Percentiles rank a stretch among this genome's conserved stretches.
Conservation (phyloP, 2,113 vertebrate genomes). For the Zosterops pallidus region DNA sequence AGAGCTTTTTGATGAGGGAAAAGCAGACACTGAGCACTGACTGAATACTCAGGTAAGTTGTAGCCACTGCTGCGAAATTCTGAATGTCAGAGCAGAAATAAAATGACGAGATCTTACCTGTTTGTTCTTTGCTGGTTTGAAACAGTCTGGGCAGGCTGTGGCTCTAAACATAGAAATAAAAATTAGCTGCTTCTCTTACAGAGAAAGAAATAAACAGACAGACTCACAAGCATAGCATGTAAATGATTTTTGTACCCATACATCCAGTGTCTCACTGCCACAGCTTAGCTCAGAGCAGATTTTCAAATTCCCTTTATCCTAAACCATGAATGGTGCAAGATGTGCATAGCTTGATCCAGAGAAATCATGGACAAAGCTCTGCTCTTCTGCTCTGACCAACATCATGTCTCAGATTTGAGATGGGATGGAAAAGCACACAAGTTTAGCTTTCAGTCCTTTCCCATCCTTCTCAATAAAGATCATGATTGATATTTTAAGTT, state of each 20-base stretch:
- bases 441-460: neutral
- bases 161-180: constrained; percentile 77
- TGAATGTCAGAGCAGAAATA: neutral
- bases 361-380: neutral
- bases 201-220: neutral
- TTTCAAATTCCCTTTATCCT: neutral
- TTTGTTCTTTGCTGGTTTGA: constrained; percentile 93
- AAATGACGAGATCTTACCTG: constrained; percentile 75
- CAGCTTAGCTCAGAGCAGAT: neutral
- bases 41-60: neutral
- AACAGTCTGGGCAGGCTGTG: constrained; percentile 85
- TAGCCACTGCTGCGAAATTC: neutral
- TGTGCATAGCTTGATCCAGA: neutral
- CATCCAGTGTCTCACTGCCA: neutral
- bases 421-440: neutral
- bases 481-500: neutral
- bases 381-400: neutral
- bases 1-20: neutral
- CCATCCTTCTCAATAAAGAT: neutral
- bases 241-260: neutral
- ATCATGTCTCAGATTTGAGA: neutral
- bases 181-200: constrained; percentile 8
- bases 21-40: neutral
- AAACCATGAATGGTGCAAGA: neutral
- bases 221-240: neutral